Evolutionary conservation across 2,113 vertebrate species (phyloP).

Genomic region (Procapra przewalskii): DNA sequence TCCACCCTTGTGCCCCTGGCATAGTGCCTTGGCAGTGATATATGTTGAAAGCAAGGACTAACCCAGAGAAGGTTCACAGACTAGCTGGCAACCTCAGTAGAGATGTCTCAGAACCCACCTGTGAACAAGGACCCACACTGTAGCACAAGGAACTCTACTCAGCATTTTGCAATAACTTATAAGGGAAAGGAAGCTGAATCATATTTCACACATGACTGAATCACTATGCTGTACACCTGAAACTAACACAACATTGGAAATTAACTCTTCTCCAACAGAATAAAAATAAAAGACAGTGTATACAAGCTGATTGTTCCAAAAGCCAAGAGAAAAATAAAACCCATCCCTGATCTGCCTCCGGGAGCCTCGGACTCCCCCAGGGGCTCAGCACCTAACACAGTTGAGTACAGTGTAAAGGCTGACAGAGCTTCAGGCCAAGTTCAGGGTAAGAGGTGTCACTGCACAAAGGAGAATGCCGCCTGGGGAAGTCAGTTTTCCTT

Average conservation of each 20-base stretch:
- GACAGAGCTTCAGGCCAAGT: neutral
- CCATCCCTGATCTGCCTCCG: neutral
- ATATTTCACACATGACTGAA: neutral
- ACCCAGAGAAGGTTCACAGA: neutral
- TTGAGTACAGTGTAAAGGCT: neutral
- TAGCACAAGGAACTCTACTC: neutral
- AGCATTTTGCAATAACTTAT: neutral
- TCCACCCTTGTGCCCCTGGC: neutral
- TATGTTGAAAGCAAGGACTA: neutral
- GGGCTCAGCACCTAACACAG: accelerated
- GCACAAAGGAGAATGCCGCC: neutral
- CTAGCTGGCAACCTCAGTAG: neutral
- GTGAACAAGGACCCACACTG: neutral
- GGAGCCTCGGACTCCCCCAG: neutral
- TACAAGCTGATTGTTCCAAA: neutral
- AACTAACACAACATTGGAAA: neutral
- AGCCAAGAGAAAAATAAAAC: neutral
- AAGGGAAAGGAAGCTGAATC: neutral
- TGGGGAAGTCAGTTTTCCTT: neutral
- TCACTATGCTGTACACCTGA: neutral
- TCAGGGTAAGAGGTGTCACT: accelerated
- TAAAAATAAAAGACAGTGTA: neutral
- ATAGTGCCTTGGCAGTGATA: neutral
- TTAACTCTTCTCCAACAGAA: neutral
- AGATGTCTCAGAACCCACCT: neutral